These are phyloP conservation scores for Lasiommata megera DNA, from an alignment of 2,888 invertebrate species.

Conservation along the genomic window DNA sequence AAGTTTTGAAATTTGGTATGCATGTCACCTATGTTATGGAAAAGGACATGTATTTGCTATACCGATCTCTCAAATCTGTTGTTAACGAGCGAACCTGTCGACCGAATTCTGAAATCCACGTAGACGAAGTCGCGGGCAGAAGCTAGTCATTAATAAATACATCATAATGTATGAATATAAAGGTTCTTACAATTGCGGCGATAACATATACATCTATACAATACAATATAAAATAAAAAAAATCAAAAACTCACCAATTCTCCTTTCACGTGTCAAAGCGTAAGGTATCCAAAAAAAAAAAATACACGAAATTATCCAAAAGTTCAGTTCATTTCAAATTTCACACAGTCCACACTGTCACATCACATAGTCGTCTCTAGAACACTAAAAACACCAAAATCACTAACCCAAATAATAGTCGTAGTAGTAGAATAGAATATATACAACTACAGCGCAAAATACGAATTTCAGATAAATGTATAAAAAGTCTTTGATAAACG, in stretches of 20 bases:
- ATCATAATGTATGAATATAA: no score
- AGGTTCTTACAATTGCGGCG: no score
- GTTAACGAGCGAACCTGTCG: no score
- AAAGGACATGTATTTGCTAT: no score
- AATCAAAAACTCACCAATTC: conserved; percentile 28
- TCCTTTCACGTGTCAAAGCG: conserved; percentile 17
- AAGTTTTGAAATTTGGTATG: no score
- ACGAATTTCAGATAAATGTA: conserved; percentile 66
- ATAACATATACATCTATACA: no score
- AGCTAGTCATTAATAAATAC: no score
- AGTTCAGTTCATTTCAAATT: conserved; percentile 22
- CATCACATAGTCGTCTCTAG: conserved; percentile 57
- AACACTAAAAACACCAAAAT: conserved; percentile 36
- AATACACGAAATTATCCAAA: conserved; percentile 1
- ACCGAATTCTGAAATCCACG: no score
- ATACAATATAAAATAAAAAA: neutral
- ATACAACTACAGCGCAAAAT: conserved; percentile 62
- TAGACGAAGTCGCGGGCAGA: no score
- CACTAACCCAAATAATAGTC: conserved; percentile 64
- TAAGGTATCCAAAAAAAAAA: conserved; percentile 19
- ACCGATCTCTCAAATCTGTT: no score
- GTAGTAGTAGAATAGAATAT: conserved; percentile 65
- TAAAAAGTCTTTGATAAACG: conserved; percentile 59
- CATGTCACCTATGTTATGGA: no score
- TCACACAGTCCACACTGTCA: conserved; percentile 33